Evolutionary conservation across 37 sponge, comb jelly and placozoan genomes (phyloP), one percentile per base, ranked within the genome.

Genomic region (Petrosia ficiformis): DNA sequence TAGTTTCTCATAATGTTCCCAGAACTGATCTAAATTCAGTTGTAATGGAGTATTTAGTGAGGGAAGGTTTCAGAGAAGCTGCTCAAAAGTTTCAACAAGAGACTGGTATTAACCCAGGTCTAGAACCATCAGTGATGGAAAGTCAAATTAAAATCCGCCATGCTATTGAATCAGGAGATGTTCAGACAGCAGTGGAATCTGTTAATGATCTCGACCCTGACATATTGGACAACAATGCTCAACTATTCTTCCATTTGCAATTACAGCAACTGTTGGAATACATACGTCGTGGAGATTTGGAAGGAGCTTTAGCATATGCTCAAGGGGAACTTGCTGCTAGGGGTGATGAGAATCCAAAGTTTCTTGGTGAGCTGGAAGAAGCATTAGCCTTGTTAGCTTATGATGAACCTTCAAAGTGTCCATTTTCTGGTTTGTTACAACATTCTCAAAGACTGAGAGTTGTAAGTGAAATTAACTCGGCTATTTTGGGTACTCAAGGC

Each of bases 21-120:
- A 43, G 93, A 35, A 52, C 65, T 22, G 87, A 84, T 0, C 73
- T 95, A 57, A 85, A 95, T 67, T 57, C 68, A 25, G 78, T 86
- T 0, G 73, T 95, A 19, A 95, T 95, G 96, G 93, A 95, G 57
- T 95, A 95, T 58, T 61, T 95, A n/a, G 87, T 95, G 1, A 91
- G 84, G 25, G 96, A 95, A 63, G 96, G 96, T 0, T 95, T 91
- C 73, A 95, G 89, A 80, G 96, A 95, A 2, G 96, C 96, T 1
- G 96, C 92, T 3, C 42, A 79, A 22, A 43, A 68, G 35, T 91
- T 95, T 59, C 69, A 86, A 60, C 52, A 74, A 38, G 92, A 91
- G 64, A 73, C 72, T 14, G 83, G 80, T 14, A 60, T 86, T 0
- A 59, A 71, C 10, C 72, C 88, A 42, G 88, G 84, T 26, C 66